phyloP scores from a whole-genome alignment of 2,113 vertebrate species.

The Seriola dumerili region DNA sequence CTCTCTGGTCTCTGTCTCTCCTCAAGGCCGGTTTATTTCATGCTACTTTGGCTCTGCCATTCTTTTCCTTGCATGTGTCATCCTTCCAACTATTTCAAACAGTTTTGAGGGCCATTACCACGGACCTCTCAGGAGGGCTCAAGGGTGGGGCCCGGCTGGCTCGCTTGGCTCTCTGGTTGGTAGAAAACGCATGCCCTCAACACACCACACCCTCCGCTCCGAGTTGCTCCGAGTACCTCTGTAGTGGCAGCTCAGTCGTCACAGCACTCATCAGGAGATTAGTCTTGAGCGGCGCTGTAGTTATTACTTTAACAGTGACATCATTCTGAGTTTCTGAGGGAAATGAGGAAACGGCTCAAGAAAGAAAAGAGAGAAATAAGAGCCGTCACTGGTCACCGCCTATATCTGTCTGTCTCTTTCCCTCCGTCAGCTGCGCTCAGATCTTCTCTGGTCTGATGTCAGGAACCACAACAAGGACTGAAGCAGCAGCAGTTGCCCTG shows the following conservation, averaged over 20 bases:
- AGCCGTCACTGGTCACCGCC: neutral
- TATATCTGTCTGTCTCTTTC: conserved; percentile 12
- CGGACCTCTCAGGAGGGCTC: conserved; percentile 49
- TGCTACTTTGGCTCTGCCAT: conserved; percentile 61
- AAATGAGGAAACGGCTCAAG: neutral
- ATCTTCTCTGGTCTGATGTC: conserved; percentile 42
- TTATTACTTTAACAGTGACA: conserved; percentile 36
- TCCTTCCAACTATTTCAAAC: conserved; percentile 75
- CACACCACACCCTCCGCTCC: conserved; percentile 38
- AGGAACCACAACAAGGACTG: conserved; percentile 67
- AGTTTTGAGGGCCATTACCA: conserved; percentile 67
- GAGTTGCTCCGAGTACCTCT: neutral
- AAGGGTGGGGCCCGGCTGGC: conserved; percentile 53
- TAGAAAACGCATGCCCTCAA: conserved; percentile 38
- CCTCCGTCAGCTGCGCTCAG: conserved; percentile 16
- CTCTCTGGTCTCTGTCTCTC: conserved; percentile 76
- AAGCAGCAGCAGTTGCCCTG: conserved; percentile 16
- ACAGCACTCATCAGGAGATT: conserved; percentile 52
- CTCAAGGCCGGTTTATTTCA: conserved; percentile 73
- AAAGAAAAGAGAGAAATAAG: neutral
- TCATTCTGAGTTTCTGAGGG: neutral
- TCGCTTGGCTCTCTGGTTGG: conserved; percentile 45
- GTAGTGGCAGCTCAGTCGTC: conserved; percentile 21
- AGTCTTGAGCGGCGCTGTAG: conserved; percentile 18
- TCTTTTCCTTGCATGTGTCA: conserved; percentile 69